Evolutionary conservation across 1,140 invertebrate species (phyloP).

Genomic region (Apis dorsata): DNA sequence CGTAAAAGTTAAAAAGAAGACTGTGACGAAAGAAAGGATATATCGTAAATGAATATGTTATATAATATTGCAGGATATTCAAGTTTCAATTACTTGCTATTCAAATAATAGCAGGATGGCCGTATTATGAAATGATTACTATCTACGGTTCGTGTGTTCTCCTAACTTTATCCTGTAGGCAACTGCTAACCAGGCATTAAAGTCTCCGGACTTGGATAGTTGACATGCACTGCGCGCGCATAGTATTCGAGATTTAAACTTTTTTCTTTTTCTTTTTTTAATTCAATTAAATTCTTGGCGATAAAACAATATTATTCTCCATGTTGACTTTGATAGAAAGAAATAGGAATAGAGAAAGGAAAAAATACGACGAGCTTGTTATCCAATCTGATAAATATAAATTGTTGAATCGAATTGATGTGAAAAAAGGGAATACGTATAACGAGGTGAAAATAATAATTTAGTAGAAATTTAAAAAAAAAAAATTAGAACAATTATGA

Average conservation of each 20-base stretch:
- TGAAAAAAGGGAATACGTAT: too few species aligned
- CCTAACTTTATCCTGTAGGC: background rate
- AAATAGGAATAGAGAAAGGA: too few species aligned
- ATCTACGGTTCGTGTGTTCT: constrained; percentile 20
- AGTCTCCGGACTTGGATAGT: background rate
- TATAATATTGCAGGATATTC: constrained; percentile 36
- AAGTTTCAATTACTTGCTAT: constrained; percentile 39
- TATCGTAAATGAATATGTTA: constrained; percentile 16
- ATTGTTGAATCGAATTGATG: too few species aligned
- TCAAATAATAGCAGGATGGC: constrained; percentile 33
- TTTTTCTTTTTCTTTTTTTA: background rate
- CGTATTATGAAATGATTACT: constrained; percentile 39
- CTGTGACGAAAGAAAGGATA: background rate
- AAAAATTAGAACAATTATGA: too few species aligned
- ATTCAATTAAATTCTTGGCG: too few species aligned
- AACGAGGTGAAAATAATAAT: too few species aligned
- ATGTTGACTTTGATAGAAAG: too few species aligned
- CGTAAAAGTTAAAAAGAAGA: background rate
- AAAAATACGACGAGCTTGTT: too few species aligned
- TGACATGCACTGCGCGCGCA: background rate
- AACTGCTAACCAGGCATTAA: constrained; percentile 26
- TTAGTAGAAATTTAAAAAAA: too few species aligned
- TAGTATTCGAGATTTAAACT: background rate
- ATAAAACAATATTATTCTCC: too few species aligned
- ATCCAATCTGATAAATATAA: too few species aligned